Evolutionary conservation across 1,140 invertebrate genomes (phyloP), one percentile per base, ranked within the genome.

Genomic region (Hypothenemus hampei): DNA sequence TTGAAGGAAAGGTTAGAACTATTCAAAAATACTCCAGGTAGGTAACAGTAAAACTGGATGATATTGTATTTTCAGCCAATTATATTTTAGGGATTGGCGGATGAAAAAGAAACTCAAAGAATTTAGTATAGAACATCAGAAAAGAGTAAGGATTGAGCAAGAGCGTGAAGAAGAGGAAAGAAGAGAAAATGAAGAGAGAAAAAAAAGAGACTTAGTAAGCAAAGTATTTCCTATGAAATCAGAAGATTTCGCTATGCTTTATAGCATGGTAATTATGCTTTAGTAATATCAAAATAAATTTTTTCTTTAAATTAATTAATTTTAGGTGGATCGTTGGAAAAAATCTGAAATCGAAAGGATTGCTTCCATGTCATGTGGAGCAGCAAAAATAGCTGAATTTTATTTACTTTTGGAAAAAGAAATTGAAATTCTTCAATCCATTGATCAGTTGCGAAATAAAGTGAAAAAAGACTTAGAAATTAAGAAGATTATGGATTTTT

Each of bases 181-280:
- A 23, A 67, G 69, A 55, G 74, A 75, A 37, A 67, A 74, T 50
- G 76, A 76, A 44, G 70, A 72, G 39, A 69, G 80, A 51, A 65
- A 76, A 35, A 69, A 74, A 19, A 65, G 67, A 33, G 79, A 83
- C 59, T 71, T 82, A 5, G 68, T 78, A 29, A 75, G 76, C 15
- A 78, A 78, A 64, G 78, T 77, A 1, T 77, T 77, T 65, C 83
- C 83, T 0, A 75, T 73, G 55, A 78, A 75, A 0, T 75, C 77
- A 48, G 72, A 75, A 55, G 81, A 85, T 64, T 85, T 84, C 57
- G 77, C 80, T 48, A 77, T 82, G 69, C 65, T 86, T 1, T 84
- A 83, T 58, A 71, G 59, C 11, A 72, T 78, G 75, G 75, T 52
- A 18, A 19, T 24, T 16, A 13, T 23, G 2, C 18, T 21, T 39